Conservation (phyloP, 2,113 vertebrate species). For the Poicephalus gulielmi region DNA sequence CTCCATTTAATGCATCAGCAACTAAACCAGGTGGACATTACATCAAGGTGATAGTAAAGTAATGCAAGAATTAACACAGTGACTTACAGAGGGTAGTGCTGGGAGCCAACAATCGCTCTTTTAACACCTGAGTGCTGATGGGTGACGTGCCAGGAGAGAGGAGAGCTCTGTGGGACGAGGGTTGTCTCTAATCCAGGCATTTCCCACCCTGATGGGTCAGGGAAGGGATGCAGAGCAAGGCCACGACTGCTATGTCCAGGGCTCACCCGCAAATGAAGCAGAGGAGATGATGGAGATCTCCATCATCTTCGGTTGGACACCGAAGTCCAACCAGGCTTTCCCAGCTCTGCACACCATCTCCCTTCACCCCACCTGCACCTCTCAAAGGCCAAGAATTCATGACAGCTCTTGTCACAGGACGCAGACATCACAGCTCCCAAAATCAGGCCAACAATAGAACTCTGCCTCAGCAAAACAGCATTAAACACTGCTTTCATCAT, state of each 20-base stretch:
- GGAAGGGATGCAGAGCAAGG: not conserved
- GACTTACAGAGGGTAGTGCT: not conserved
- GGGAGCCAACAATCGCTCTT: not conserved
- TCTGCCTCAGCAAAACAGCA: not conserved
- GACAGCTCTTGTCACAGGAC: not conserved
- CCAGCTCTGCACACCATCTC: not conserved
- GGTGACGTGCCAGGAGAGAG: not conserved
- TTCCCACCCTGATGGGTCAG: not conserved
- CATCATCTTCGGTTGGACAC: not conserved
- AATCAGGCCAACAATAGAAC: not conserved
- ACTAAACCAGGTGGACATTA: not conserved
- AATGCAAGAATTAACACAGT: not conserved
- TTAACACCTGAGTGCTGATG: not conserved
- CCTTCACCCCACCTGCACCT: not conserved
- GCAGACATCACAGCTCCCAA: not conserved
- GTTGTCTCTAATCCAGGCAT: not conserved
- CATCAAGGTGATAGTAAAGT: not conserved
- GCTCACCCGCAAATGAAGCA: accelerated
- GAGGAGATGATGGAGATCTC: not conserved
- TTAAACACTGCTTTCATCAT: not conserved
- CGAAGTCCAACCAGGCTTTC: not conserved
- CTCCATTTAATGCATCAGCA: not conserved
- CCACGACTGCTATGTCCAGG: accelerated
- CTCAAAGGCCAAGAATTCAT: not conserved
- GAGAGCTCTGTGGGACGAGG: not conserved